Evolutionary conservation across 2,888 invertebrate species (phyloP).

Genomic region (Andricus quercusramuli): DNA sequence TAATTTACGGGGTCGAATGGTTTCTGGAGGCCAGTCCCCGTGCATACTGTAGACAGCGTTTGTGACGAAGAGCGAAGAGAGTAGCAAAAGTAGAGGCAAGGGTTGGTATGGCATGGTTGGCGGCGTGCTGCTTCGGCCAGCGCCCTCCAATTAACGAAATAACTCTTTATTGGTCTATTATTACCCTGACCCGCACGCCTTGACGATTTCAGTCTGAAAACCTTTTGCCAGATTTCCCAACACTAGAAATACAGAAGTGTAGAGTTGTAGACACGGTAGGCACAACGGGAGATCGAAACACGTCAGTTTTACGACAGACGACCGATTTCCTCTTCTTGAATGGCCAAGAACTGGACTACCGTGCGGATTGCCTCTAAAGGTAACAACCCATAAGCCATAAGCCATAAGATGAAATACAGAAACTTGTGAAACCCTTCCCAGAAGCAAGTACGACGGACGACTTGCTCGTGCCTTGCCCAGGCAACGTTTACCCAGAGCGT

Average conservation of each 20-base stretch:
- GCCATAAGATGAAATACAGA: background rate
- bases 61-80: slow-evolving; percentile 42
- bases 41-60: slow-evolving; percentile 40
- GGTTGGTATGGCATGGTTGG: slow-evolving; percentile 60
- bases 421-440: slow-evolving; percentile 17
- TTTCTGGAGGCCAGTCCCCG: slow-evolving; percentile 29
- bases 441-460: slow-evolving; percentile 18
- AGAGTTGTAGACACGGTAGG: background rate
- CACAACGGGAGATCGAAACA: slow-evolving; percentile 26
- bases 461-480: slow-evolving; percentile 31
- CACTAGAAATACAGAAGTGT: slow-evolving; percentile 12
- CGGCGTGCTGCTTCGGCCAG: slow-evolving; percentile 44
- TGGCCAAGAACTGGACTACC: slow-evolving; percentile 53
- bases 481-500: background rate
- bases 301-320: slow-evolving; percentile 50
- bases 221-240: slow-evolving; percentile 37
- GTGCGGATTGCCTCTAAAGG: slow-evolving; percentile 34
- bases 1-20: slow-evolving; percentile 52
- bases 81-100: slow-evolving; percentile 28
- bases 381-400: slow-evolving; percentile 7
- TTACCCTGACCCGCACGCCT: slow-evolving; percentile 50
- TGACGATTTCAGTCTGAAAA: slow-evolving; percentile 21
- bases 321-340: slow-evolving; percentile 47
- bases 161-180: slow-evolving; percentile 71
- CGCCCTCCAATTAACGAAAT: slow-evolving; percentile 65